Percentiles rank a stretch among this genome's conserved stretches.
These are phyloP conservation scores for Distichodus sexfasciatus DNA, from an alignment of 2,797 vertebrate species.

Conservation along the genomic window DNA sequence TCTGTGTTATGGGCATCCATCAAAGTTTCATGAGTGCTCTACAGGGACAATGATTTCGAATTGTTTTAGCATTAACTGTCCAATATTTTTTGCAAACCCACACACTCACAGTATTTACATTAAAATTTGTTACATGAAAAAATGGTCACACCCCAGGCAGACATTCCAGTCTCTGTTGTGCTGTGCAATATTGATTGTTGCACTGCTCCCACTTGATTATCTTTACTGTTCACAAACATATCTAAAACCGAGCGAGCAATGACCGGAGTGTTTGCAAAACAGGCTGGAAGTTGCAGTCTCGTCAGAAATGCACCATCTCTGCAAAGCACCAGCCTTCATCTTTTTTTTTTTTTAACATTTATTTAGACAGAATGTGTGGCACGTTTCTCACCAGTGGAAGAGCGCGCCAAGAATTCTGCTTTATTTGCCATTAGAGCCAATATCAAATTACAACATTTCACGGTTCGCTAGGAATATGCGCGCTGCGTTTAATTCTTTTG, in stretches of 20 bases:
- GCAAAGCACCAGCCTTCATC: slow-evolving; percentile 63
- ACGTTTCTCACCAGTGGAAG: slow-evolving; percentile 19
- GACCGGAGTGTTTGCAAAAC: slow-evolving; percentile 65
- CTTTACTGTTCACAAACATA: slow-evolving; percentile 48
- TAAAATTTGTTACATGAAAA: background rate
- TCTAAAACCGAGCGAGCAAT: slow-evolving; percentile 64
- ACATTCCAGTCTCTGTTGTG: slow-evolving; percentile 22
- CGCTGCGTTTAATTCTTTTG: background rate
- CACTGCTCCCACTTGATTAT: slow-evolving; percentile 13
- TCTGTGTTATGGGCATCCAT: background rate
- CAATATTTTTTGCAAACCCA: background rate
- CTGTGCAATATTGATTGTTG: slow-evolving; percentile 20
- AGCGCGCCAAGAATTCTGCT: background rate
- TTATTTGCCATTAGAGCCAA: slow-evolving; percentile 19
- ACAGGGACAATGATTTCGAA: background rate
- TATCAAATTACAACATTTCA: slow-evolving; percentile 63
- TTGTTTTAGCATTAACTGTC: background rate
- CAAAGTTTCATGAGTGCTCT: background rate
- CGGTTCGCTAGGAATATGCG: slow-evolving; percentile 40
- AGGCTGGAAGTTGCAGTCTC: slow-evolving; percentile 68
- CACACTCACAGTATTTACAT: too few relatives aligned
- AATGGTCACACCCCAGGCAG: background rate
- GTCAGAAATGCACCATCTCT: slow-evolving; percentile 69
- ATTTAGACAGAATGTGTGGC: slow-evolving; percentile 68
- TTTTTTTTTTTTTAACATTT: too few relatives aligned